A percentile compares a stretch with the other conserved stretches of the same genome.
These are phyloP conservation scores for Aphelenchoides bicaudatus DNA, from an alignment of 2,888 invertebrate species.

Conservation along the genomic window DNA sequence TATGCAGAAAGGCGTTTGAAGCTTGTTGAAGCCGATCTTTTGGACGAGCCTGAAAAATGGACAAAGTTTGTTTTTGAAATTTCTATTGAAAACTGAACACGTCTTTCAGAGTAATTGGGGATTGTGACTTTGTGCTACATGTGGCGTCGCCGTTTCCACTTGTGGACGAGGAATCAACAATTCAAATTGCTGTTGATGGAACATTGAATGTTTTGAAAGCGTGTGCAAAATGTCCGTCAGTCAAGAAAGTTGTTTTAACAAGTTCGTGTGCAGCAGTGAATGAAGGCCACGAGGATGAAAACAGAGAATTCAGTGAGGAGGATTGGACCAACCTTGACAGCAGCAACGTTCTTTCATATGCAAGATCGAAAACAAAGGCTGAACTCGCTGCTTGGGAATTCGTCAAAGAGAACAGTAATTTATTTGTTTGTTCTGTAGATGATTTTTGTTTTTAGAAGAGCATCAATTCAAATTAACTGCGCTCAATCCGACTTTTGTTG, in stretches of 20 bases:
- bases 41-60: conserved; percentile 43
- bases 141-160: conserved; percentile 59
- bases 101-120: conserved; percentile 43
- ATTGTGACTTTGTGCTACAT: conserved; percentile 54
- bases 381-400: conserved; percentile 67
- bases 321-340: conserved; percentile 50
- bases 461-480: conserved; percentile 63
- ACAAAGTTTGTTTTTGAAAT: conserved; percentile 27
- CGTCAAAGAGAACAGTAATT: conserved; percentile 59
- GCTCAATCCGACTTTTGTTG: conserved; percentile 65
- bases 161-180: conserved; percentile 56
- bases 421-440: neutral
- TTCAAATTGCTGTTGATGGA: conserved; percentile 64
- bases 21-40: conserved; percentile 57
- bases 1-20: conserved; percentile 35
- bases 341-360: conserved; percentile 42
- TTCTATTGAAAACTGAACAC: neutral
- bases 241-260: conserved; percentile 65
- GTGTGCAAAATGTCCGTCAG: conserved; percentile 61
- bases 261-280: conserved; percentile 64
- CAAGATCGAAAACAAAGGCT: conserved; percentile 64
- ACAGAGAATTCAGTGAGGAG: conserved; percentile 46
- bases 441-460: conserved; percentile 17
- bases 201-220: conserved; percentile 64
- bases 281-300: conserved; percentile 53